Conservation (phyloP, 37 sponge, comb jelly and placozoan species). For the Ianthella basta region DNA sequence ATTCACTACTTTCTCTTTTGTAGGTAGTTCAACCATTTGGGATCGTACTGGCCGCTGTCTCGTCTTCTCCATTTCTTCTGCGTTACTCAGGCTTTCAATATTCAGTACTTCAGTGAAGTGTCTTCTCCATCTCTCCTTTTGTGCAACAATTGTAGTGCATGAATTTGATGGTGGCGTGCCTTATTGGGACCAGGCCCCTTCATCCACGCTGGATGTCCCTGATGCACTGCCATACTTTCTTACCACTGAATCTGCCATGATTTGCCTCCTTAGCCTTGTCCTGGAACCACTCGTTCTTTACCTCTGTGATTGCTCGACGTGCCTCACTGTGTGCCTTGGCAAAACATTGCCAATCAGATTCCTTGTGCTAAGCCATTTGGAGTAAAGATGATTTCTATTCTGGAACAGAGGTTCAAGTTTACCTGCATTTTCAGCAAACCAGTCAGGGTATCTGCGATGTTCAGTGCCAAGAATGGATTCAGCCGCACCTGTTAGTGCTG, state of each 20-base stretch:
- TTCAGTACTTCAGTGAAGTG: neutral
- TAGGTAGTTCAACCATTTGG: neutral
- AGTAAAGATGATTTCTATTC: neutral
- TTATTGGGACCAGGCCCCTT: conserved; percentile 38
- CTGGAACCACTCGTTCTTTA: conserved; percentile 34
- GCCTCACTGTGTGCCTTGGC: neutral
- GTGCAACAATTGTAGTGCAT: neutral
- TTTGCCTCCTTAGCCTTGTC: conserved; percentile 41
- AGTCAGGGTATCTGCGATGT: neutral
- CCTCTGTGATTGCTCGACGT: neutral
- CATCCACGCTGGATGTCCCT: conserved; percentile 34
- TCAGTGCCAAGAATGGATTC: neutral
- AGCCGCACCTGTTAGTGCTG: neutral
- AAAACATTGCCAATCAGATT: neutral
- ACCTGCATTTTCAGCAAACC: neutral
- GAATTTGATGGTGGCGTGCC: neutral
- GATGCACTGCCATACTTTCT: conserved; percentile 38
- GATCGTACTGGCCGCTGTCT: neutral
- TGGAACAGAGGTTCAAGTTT: neutral
- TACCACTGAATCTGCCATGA: conserved; percentile 3
- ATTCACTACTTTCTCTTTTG: neutral
- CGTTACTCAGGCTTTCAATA: neutral
- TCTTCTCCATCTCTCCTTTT: conserved; percentile 7
- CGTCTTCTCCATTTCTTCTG: neutral
- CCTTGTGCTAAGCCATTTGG: conserved; percentile 5